phyloP scores from a whole-genome alignment of 2,888 invertebrate species.

The Melanchra persicariae region DNA sequence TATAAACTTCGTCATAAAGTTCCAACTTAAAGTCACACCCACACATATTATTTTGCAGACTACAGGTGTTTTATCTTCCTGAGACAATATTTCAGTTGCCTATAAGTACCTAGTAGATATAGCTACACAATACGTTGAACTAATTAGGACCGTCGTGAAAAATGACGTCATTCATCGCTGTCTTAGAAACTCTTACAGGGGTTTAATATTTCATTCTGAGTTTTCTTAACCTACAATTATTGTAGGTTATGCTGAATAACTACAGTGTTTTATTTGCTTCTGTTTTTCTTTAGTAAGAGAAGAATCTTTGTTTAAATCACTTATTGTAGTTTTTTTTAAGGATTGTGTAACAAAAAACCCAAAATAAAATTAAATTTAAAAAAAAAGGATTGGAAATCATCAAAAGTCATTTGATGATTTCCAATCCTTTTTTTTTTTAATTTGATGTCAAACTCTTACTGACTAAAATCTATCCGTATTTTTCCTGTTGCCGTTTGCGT shows the following conservation, averaged over 20 bases:
- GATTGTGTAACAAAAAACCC: too few relatives aligned
- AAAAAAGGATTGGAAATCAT: too few relatives aligned
- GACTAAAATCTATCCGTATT: too few relatives aligned
- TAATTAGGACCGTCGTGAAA: constrained; percentile 51
- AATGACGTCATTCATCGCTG: constrained; percentile 47
- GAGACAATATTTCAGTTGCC: constrained; percentile 3
- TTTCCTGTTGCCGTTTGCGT: too few relatives aligned
- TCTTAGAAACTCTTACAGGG: constrained; percentile 35
- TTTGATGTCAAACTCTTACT: too few relatives aligned
- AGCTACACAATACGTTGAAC: constrained; percentile 31
- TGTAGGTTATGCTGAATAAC: constrained; percentile 12
- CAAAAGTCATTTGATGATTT: too few relatives aligned
- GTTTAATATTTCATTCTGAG: constrained; percentile 49
- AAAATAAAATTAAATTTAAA: too few relatives aligned
- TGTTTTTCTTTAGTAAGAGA: not conserved
- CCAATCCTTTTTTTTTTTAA: too few relatives aligned
- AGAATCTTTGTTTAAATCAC: constrained; percentile 1
- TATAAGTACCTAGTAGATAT: constrained; percentile 11
- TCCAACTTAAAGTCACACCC: not conserved
- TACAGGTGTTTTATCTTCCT: constrained; percentile 6
- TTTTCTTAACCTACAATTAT: constrained; percentile 20
- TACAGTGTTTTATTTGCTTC: constrained; percentile 1
- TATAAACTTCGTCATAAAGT: not conserved
- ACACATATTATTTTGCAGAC: not conserved
- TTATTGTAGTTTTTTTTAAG: too few relatives aligned